phyloP scores from a whole-genome alignment of 2,113 vertebrate species.

The Brienomyrus longianalis region DNA sequence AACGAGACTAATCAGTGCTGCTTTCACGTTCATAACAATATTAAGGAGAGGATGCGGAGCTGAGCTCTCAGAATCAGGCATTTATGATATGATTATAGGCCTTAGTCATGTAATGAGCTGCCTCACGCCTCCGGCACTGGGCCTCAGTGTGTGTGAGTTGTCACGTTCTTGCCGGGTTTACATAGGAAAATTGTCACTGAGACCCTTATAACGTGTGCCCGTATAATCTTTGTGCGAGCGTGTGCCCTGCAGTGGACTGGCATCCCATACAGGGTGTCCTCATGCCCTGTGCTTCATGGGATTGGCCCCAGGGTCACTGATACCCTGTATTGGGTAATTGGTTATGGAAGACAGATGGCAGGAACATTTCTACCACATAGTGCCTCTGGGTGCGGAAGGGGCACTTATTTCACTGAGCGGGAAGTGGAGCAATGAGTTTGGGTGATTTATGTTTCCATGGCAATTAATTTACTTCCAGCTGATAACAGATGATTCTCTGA shows the following conservation, averaged over 20 bases:
- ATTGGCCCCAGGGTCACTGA: neutral
- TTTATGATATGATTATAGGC: neutral
- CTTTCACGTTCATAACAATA: neutral
- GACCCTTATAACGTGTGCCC: neutral
- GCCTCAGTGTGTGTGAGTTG: neutral
- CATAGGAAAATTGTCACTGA: neutral
- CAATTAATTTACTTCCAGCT: constrained; percentile 64
- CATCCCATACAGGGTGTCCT: neutral
- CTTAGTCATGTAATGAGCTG: neutral
- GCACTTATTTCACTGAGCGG: neutral
- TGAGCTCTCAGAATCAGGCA: neutral
- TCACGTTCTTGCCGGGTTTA: neutral
- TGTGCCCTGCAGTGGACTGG: neutral
- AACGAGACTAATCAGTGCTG: neutral
- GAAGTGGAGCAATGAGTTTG: neutral
- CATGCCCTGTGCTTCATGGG: neutral
- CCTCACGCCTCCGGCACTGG: neutral
- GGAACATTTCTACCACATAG: neutral
- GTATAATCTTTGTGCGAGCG: neutral
- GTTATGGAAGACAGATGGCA: neutral
- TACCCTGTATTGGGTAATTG: neutral
- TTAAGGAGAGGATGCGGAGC: neutral
- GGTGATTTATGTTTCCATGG: constrained; percentile 1
- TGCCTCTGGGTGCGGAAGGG: neutral
- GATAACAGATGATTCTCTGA: constrained; percentile 62